phyloP scores from a whole-genome alignment of 2,113 vertebrate species.

The Rissa tridactyla region DNA sequence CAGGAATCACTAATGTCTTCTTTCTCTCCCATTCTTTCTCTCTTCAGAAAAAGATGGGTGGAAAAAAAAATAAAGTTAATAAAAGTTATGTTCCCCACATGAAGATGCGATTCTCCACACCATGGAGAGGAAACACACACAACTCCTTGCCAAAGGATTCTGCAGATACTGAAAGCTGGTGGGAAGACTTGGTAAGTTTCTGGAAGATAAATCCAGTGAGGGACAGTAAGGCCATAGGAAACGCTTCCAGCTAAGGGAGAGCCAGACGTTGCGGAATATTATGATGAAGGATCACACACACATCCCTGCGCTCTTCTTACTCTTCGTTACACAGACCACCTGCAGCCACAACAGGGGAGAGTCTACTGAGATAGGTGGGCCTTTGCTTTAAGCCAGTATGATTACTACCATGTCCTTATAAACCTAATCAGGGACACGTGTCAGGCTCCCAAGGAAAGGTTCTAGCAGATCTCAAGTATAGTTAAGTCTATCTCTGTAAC shows the following conservation, averaged over 20 bases:
- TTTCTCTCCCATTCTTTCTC: background rate
- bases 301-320: background rate
- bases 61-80: background rate
- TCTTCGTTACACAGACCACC: accelerated
- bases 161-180: background rate
- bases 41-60: background rate
- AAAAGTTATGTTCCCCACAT: background rate
- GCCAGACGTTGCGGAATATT: background rate
- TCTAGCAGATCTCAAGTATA: background rate
- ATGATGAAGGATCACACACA: background rate
- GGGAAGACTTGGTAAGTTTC: background rate
- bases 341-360: background rate
- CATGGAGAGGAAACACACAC: background rate
- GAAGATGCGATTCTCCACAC: background rate
- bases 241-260: background rate
- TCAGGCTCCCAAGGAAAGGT: background rate
- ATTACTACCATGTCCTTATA: background rate
- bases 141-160: background rate
- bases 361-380: background rate
- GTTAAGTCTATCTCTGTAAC: background rate
- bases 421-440: background rate
- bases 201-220: background rate
- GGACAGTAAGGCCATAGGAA: background rate
- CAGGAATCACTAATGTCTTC: background rate
- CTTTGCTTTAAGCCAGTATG: background rate